A percentile compares a stretch with the other conserved stretches of the same genome.
Conservation (phyloP, 2,113 vertebrate species). For the Oenanthe oenanthe region DNA sequence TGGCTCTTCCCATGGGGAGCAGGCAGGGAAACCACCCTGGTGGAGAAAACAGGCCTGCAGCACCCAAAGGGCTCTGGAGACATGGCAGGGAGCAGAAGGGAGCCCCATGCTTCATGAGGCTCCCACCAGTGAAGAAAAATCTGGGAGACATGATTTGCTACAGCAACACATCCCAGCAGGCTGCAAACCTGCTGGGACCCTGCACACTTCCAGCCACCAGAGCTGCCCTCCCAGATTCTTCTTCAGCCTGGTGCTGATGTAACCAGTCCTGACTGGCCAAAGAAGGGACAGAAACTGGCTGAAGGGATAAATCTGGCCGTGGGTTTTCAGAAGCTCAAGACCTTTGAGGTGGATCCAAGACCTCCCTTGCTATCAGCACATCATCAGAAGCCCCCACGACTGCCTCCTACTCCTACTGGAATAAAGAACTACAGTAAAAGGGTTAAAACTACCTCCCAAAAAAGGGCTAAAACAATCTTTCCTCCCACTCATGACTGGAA, state of each 20-base stretch:
- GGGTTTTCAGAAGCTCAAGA: background rate
- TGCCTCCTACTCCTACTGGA: background rate
- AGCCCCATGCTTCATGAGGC: background rate
- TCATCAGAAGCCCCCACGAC: background rate
- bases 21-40: background rate
- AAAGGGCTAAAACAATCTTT: background rate
- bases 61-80: background rate
- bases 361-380: background rate
- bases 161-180: background rate
- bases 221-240: background rate
- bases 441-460: background rate
- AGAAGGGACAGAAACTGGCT: background rate
- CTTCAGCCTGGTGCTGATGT: background rate
- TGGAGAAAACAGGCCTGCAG: background rate
- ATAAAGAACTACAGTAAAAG: background rate
- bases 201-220: background rate
- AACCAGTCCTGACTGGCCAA: background rate
- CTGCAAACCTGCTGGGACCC: background rate
- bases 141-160: background rate
- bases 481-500: background rate
- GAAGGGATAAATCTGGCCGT: background rate
- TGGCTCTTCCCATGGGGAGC: background rate
- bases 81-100: constrained; percentile 1
- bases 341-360: background rate
- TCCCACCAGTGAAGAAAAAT: background rate